These are phyloP conservation scores for Arnoldichthys spilopterus DNA, from an alignment of 2,797 vertebrate genomes.

Conservation along the genomic window DNA sequence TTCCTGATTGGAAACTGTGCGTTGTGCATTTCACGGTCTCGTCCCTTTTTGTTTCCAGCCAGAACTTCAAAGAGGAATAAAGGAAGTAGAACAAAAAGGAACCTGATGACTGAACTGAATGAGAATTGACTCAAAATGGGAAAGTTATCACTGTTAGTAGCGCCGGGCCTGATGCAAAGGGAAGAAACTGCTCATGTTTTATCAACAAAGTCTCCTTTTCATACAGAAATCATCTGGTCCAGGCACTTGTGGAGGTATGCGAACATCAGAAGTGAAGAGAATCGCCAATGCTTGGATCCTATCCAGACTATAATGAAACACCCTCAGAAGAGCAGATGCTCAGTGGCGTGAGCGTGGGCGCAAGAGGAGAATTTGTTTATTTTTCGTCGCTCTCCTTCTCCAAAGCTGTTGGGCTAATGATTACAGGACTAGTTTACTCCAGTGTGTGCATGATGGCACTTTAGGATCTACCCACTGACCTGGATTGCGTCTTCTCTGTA, in stretches of 20 bases:
- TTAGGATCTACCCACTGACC: too few species aligned
- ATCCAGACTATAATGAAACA: slow-evolving; percentile 50
- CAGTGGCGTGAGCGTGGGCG: slow-evolving; percentile 34
- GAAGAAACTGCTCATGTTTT: not conserved
- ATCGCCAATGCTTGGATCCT: slow-evolving; percentile 46
- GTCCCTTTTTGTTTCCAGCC: too few species aligned
- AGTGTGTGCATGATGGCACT: slow-evolving; percentile 7
- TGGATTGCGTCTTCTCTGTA: not conserved
- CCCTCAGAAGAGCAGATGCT: slow-evolving; percentile 52
- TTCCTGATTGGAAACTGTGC: too few species aligned
- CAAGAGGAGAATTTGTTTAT: slow-evolving; percentile 2
- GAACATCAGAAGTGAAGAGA: slow-evolving; percentile 39
- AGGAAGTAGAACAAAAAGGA: too few species aligned
- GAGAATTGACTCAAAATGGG: too few species aligned
- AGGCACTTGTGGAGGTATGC: not conserved
- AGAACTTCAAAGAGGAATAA: too few species aligned
- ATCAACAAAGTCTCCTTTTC: not conserved
- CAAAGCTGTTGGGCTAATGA: slow-evolving; percentile 39
- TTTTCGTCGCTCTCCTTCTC: slow-evolving; percentile 12
- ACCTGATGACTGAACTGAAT: too few species aligned
- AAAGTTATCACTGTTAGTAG: too few species aligned
- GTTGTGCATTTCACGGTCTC: too few species aligned
- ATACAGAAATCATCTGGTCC: not conserved
- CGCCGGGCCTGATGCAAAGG: not conserved
- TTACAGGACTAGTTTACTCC: slow-evolving; percentile 35